Evolutionary conservation across 2,113 vertebrate species (phyloP), one percentile per base, ranked within the genome.

Genomic region (Narcine bancroftii): DNA sequence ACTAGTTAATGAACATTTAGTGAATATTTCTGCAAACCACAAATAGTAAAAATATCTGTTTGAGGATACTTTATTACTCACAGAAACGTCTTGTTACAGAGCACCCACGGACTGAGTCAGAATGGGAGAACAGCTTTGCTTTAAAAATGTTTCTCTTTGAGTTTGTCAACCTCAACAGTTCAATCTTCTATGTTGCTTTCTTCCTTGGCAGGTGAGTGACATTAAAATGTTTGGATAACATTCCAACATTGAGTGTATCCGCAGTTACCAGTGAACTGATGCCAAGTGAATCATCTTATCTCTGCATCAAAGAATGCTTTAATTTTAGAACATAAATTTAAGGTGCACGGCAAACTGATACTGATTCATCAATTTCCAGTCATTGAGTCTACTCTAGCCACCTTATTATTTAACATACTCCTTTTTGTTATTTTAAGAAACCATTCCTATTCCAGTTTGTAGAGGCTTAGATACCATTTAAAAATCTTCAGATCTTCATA

Each of bases 71-170:
- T 65, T 24, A 42, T 89, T 24, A 24, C 56, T 89, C n/a, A 89
- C 19, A n/a, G n/a, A 7, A 15, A 89, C 15, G 21, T 89, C 63
- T 93, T 92, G 92, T 94, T 92, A 0, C 93, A 99, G 99, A 99
- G 94, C 98, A 99, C 92, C 98, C 99, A 76, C 96, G 99, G 93
- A 99, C 99, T 0, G 99, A 99, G 93, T 99, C 98, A 0, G 99
- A 99, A 75, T 99, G 99, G 99, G 99, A 99, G 95, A 98, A 99
- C 94, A 99, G 99, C 94, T 99, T 99, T 95, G 97, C 99, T 93
- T 96, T 99, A 94, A 99, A 99, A 95, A 99, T 99, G 98, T 99
- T 99, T 92, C 97, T 99, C 89, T 99, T 99, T 95, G 98, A 99
- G 94, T 99, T 99, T 94, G 98, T 99, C 92, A 99, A 99, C 93